Conservation (phyloP, 2,113 vertebrate species). For the Hoplias malabaricus region DNA sequence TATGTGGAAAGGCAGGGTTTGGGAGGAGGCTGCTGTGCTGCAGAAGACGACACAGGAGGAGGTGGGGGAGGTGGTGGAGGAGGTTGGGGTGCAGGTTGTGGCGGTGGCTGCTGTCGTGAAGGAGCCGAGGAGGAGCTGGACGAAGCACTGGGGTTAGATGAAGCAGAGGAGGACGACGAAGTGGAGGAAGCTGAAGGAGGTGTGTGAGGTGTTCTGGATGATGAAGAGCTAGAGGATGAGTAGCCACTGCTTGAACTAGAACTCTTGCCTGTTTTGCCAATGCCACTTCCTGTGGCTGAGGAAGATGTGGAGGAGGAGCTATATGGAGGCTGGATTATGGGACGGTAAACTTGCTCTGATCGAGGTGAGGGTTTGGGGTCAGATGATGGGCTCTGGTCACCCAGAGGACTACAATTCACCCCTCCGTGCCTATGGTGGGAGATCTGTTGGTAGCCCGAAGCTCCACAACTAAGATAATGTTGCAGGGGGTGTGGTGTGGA, state of each 20-base stretch:
- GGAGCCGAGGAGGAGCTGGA: constrained; percentile 63
- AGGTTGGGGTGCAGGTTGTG: constrained; percentile 56
- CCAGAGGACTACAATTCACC: constrained; percentile 81
- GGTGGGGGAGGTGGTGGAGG: constrained; percentile 59
- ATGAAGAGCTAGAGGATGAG: constrained; percentile 68
- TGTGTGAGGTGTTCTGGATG: constrained; percentile 66
- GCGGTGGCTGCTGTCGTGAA: constrained; percentile 66
- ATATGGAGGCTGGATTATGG: constrained; percentile 81
- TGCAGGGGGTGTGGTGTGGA: constrained; percentile 79
- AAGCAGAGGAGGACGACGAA: constrained; percentile 60
- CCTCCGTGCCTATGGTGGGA: constrained; percentile 67
- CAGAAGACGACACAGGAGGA: constrained; percentile 60
- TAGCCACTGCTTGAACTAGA: constrained; percentile 70
- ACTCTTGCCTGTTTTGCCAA: constrained; percentile 62
- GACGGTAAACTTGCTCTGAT: constrained; percentile 77
- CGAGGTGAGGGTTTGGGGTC: constrained; percentile 64
- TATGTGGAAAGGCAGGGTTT: constrained; percentile 69
- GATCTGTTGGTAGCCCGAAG: constrained; percentile 82
- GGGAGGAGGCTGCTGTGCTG: constrained; percentile 57
- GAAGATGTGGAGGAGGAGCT: constrained; percentile 64
- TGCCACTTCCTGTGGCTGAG: constrained; percentile 43
- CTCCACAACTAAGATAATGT: constrained; percentile 84
- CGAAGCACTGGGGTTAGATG: constrained; percentile 71
- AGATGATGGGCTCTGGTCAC: constrained; percentile 77
- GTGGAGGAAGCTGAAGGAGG: constrained; percentile 66